Percentiles rank a stretch among this genome's conserved stretches.
Evolutionary conservation across 2,888 invertebrate genomes (phyloP).

Genomic region (Xanthostigma xanthostigma): DNA sequence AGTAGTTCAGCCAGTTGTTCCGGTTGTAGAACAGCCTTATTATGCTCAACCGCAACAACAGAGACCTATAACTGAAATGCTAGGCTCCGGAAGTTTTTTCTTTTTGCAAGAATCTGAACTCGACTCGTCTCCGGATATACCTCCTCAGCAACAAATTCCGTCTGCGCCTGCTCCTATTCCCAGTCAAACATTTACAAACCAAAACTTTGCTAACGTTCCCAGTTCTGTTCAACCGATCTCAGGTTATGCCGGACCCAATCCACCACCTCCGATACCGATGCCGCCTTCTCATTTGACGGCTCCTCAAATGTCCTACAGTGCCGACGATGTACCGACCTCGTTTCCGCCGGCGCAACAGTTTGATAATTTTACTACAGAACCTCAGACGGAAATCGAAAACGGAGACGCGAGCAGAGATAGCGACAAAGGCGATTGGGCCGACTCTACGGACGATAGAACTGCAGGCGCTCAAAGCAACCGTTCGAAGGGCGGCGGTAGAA

Average conservation of each 20-base stretch:
- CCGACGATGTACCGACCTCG: background rate
- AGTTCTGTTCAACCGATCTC: slow-evolving; percentile 33
- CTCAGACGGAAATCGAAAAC: background rate
- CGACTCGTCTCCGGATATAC: slow-evolving; percentile 48
- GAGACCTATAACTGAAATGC: slow-evolving; percentile 57
- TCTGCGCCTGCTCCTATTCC: slow-evolving; percentile 40
- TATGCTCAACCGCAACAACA: slow-evolving; percentile 33
- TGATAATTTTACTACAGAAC: background rate
- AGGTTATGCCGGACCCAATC: slow-evolving; percentile 36
- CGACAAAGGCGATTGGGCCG: slow-evolving; percentile 20
- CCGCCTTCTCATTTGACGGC: slow-evolving; percentile 30
- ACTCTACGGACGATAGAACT: slow-evolving; percentile 18
- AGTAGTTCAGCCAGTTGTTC: slow-evolving; percentile 2
- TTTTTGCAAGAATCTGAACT: slow-evolving; percentile 85
- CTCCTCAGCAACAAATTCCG: slow-evolving; percentile 22
- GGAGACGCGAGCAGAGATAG: background rate
- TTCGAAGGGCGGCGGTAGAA: slow-evolving; percentile 16
- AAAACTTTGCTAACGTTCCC: slow-evolving; percentile 45
- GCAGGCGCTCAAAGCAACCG: slow-evolving; percentile 1
- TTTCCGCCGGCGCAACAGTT: slow-evolving; percentile 1
- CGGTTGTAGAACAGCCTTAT: slow-evolving; percentile 13
- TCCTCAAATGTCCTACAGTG: slow-evolving; percentile 3
- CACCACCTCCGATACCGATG: slow-evolving; percentile 38
- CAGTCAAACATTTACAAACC: slow-evolving; percentile 75
- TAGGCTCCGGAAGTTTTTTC: slow-evolving; percentile 62